These are phyloP conservation scores for Cirrhinus molitorella DNA, from an alignment of 2,797 vertebrate species.

Conservation along the genomic window DNA sequence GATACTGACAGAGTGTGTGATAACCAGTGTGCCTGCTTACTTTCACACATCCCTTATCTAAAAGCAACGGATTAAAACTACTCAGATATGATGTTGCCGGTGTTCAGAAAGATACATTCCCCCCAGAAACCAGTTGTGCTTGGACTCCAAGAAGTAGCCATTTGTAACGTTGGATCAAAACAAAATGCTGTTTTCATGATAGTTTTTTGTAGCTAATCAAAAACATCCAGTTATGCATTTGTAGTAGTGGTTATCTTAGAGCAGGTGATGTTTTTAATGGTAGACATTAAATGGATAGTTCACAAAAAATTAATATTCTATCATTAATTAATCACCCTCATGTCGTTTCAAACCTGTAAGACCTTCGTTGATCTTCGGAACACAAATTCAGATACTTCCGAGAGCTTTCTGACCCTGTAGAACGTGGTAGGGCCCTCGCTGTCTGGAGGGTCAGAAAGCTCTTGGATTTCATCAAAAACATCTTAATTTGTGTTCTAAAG, in stretches of 20 bases:
- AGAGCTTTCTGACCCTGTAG: too few species aligned
- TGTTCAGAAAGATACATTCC: background rate
- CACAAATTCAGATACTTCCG: too few species aligned
- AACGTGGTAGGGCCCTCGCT: too few species aligned
- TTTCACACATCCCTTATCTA: background rate
- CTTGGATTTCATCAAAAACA: too few species aligned
- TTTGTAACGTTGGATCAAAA: background rate
- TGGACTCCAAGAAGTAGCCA: background rate
- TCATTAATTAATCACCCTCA: too few species aligned
- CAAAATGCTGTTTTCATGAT: background rate
- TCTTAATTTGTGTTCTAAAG: too few species aligned
- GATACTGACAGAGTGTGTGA: slow-evolving; percentile 2
- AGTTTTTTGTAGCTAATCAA: background rate
- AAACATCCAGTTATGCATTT: background rate
- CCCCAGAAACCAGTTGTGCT: background rate
- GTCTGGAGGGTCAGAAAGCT: too few species aligned
- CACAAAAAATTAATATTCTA: too few species aligned
- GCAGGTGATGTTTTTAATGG: background rate
- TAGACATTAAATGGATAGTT: too few species aligned
- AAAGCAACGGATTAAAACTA: background rate
- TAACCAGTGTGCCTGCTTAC: slow-evolving; percentile 24
- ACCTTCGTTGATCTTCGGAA: too few species aligned
- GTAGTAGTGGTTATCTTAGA: background rate
- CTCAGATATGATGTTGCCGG: background rate
- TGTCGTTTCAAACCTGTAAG: too few species aligned